phyloP scores from a whole-genome alignment of 2,797 vertebrate genomes.

The Urocyon cinereoargenteus region DNA sequence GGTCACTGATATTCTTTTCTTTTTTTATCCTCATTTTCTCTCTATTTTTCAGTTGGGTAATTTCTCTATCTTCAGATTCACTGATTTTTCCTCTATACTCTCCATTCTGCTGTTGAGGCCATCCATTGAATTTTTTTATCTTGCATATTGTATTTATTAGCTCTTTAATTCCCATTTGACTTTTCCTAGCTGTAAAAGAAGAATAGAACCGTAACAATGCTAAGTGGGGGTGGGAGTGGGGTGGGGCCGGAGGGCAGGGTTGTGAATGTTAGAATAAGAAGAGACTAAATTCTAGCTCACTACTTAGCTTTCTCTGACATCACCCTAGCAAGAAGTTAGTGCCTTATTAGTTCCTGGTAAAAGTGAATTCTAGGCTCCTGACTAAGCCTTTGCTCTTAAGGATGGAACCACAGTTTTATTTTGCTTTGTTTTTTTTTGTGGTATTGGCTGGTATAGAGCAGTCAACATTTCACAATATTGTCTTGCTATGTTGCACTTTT shows the following conservation, averaged over 20 bases:
- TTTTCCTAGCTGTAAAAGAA: not conserved
- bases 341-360: not conserved
- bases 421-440: not conserved
- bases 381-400: not conserved
- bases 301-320: not conserved
- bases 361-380: not conserved
- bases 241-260: too few relatives aligned
- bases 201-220: not conserved
- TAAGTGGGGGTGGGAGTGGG: not conserved
- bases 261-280: not conserved
- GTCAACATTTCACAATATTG: not conserved
- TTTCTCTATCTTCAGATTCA: not conserved
- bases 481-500: not conserved
- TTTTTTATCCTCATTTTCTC: not conserved
- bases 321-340: not conserved
- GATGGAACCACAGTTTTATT: not conserved
- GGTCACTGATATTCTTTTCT: not conserved
- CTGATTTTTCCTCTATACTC: not conserved
- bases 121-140: not conserved
- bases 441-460: not conserved
- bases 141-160: not conserved
- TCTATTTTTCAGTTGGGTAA: not conserved
- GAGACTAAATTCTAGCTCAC: not conserved
- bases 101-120: not conserved
- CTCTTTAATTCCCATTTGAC: not conserved